Conservation (phyloP, 2,113 vertebrate species). For the Paradoxurus hermaphroditus region DNA sequence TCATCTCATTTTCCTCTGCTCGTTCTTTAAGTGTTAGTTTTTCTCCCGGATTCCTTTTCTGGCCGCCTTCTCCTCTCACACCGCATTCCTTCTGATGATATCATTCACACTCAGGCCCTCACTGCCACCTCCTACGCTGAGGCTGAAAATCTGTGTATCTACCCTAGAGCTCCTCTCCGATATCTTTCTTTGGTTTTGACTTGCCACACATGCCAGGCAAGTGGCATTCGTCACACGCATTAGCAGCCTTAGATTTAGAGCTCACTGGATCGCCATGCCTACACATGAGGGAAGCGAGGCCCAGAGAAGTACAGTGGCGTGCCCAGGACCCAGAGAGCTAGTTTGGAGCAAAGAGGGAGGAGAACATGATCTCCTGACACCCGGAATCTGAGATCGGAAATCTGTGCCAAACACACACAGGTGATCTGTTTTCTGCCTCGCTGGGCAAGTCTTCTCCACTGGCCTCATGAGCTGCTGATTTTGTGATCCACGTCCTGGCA, state of each 20-base stretch:
- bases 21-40: constrained; percentile 32
- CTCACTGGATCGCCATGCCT: background rate
- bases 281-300: background rate
- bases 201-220: constrained; percentile 20
- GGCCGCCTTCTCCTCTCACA: background rate
- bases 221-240: background rate
- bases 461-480: background rate
- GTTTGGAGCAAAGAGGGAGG: background rate
- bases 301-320: background rate
- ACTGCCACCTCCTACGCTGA: constrained; percentile 10
- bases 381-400: background rate
- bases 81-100: constrained; percentile 50
- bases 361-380: background rate
- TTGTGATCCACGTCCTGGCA: background rate
- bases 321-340: background rate
- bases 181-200: background rate
- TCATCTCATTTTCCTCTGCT: background rate
- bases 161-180: background rate
- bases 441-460: background rate
- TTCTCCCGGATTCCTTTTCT: constrained; percentile 47
- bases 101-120: constrained; percentile 43
- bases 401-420: background rate
- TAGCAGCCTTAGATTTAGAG: background rate
- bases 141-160: background rate
- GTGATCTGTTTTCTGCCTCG: background rate